Conservation (phyloP, 2,113 vertebrate species). For the Emberiza fucata region DNA sequence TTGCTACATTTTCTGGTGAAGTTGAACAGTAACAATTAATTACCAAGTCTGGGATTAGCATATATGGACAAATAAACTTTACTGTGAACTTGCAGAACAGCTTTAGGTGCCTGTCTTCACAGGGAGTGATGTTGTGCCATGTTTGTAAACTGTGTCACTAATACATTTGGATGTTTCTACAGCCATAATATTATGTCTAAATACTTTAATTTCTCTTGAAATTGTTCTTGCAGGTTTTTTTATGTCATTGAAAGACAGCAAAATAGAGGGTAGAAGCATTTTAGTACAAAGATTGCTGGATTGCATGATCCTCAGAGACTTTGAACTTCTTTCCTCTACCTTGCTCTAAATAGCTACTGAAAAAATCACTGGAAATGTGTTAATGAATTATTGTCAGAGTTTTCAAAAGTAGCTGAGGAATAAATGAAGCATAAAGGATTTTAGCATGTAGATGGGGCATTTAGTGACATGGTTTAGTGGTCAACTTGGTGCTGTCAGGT, state of each 20-base stretch:
- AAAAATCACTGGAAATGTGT: not conserved
- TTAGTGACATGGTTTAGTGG: not conserved
- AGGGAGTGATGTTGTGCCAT: not conserved
- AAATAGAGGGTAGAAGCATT: not conserved
- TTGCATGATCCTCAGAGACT: not conserved
- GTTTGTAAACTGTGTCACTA: not conserved
- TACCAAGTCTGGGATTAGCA: not conserved
- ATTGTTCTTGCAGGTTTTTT: not conserved
- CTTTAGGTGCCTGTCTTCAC: not conserved
- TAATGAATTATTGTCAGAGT: not conserved
- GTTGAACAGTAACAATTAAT: not conserved
- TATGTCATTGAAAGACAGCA: not conserved
- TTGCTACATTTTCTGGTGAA: not conserved
- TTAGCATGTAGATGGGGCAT: not conserved
- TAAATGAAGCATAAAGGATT: not conserved
- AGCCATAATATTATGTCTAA: not conserved
- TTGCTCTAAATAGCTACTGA: not conserved
- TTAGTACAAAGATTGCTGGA: not conserved
- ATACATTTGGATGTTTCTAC: not conserved
- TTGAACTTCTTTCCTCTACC: not conserved
- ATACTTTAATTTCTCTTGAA: not conserved
- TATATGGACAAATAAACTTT: not conserved
- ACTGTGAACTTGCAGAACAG: not conserved
- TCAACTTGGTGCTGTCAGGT: not conserved
- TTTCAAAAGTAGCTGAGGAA: not conserved